Evolutionary conservation across 2,888 invertebrate genomes (phyloP).

Genomic region (Spisula subtruncata): DNA sequence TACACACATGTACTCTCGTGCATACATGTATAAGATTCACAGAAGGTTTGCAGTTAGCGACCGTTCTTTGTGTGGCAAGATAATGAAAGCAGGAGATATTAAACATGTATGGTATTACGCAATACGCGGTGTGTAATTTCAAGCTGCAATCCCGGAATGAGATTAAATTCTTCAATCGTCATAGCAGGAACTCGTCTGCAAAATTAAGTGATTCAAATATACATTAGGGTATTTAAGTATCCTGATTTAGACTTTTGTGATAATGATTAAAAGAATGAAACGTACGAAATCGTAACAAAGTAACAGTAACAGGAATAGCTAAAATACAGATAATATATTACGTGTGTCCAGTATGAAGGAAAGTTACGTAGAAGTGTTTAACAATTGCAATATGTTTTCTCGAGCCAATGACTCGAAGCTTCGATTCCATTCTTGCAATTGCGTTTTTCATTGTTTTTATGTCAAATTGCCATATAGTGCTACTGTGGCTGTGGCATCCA

Average conservation of each 20-base stretch:
- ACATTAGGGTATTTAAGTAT: neutral
- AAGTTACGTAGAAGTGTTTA: too few relatives aligned
- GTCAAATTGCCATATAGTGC: too few relatives aligned
- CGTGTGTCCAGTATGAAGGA: too few relatives aligned
- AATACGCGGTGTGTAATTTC: neutral
- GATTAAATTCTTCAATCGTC: neutral
- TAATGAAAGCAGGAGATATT: neutral
- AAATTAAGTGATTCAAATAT: slow-evolving; percentile 3
- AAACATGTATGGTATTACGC: neutral
- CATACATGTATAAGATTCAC: neutral
- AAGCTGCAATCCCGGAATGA: neutral
- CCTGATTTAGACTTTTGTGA: slow-evolving; percentile 9
- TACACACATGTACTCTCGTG: neutral
- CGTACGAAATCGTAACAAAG: neutral
- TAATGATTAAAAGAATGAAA: slow-evolving; percentile 14
- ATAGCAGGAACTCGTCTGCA: slow-evolving; percentile 3
- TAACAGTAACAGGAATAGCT: neutral
- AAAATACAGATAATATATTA: too few relatives aligned
- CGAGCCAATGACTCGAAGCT: too few relatives aligned
- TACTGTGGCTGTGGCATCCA: too few relatives aligned
- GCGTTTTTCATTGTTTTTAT: too few relatives aligned
- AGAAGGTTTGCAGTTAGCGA: neutral
- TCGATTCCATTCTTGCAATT: too few relatives aligned
- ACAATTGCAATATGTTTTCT: too few relatives aligned
- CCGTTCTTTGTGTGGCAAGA: neutral